These are phyloP conservation scores for Muricea muricata DNA, from an alignment of 92 coral and sea anemone species.

Conservation along the genomic window DNA sequence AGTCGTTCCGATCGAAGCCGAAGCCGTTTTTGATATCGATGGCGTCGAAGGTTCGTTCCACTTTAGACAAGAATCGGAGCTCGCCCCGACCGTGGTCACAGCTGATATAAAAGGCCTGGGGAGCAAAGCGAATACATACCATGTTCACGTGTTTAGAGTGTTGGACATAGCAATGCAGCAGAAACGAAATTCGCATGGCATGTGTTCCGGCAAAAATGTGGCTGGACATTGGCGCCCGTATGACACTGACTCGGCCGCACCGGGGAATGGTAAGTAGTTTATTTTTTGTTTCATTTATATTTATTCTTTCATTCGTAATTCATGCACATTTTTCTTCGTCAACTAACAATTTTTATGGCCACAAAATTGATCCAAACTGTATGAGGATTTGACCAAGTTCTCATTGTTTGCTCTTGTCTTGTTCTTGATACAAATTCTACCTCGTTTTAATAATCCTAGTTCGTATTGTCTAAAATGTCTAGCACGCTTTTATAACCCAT, in stretches of 20 bases:
- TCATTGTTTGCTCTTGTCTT: too few species aligned
- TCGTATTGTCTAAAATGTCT: too few species aligned
- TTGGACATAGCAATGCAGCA: neutral
- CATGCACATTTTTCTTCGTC: too few species aligned
- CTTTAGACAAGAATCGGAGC: conserved; percentile 79
- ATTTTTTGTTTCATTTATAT: neutral
- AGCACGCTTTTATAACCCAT: too few species aligned
- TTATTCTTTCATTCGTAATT: neutral
- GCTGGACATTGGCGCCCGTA: conserved; percentile 94
- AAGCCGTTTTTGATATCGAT: conserved; percentile 70
- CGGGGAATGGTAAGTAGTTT: conserved; percentile 73
- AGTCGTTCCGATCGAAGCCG: conserved; percentile 68
- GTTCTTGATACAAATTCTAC: too few species aligned
- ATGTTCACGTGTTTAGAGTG: conserved; percentile 78
- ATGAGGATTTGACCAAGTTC: too few species aligned
- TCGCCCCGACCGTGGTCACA: conserved; percentile 79
- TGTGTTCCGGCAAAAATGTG: conserved; percentile 65
- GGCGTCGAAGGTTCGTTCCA: conserved; percentile 77
- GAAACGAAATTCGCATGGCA: conserved; percentile 6
- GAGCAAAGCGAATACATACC: conserved; percentile 74
- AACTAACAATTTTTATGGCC: too few species aligned
- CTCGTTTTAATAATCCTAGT: too few species aligned
- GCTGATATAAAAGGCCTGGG: conserved; percentile 65
- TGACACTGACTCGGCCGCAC: conserved; percentile 58
- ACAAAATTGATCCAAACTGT: too few species aligned